A percentile compares a stretch with the other conserved stretches of the same genome.
These are phyloP conservation scores for Anthoptus insignis DNA, from an alignment of 2,888 invertebrate genomes.

Conservation along the genomic window DNA sequence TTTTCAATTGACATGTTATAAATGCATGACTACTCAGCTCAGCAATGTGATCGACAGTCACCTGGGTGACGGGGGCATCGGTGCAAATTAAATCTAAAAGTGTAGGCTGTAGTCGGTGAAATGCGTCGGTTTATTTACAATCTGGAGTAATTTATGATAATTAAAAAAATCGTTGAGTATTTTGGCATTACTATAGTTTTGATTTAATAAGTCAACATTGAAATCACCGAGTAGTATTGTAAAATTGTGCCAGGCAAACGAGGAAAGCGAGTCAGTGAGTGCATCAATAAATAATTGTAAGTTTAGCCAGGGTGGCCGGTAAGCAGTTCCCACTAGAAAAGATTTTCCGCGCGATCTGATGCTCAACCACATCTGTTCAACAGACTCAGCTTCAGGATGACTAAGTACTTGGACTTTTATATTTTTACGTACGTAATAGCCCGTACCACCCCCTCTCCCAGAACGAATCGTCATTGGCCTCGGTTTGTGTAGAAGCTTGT, in stretches of 20 bases:
- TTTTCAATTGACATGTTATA: neutral
- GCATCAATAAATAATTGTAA: neutral
- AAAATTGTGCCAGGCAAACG: neutral
- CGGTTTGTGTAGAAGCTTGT: neutral
- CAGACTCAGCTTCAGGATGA: neutral
- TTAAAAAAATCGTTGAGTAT: neutral
- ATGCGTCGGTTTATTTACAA: neutral
- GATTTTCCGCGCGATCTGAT: neutral
- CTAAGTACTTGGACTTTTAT: neutral
- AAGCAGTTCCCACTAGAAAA: neutral
- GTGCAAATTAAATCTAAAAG: neutral
- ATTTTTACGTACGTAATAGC: neutral
- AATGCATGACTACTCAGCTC: neutral
- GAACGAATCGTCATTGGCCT: neutral
- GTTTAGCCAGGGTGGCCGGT: neutral
- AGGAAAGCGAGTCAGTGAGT: neutral
- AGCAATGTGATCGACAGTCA: neutral
- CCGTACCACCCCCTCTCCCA: neutral
- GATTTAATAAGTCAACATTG: neutral
- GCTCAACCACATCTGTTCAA: neutral
- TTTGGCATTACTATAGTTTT: neutral
- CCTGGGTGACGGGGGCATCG: neutral
- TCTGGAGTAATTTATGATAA: neutral
- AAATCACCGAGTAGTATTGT: neutral
- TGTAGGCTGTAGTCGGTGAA: neutral